Evolutionary conservation across 2,113 vertebrate genomes (phyloP), one percentile per base, ranked within the genome.

Genomic region (Stictonetta naevosa): DNA sequence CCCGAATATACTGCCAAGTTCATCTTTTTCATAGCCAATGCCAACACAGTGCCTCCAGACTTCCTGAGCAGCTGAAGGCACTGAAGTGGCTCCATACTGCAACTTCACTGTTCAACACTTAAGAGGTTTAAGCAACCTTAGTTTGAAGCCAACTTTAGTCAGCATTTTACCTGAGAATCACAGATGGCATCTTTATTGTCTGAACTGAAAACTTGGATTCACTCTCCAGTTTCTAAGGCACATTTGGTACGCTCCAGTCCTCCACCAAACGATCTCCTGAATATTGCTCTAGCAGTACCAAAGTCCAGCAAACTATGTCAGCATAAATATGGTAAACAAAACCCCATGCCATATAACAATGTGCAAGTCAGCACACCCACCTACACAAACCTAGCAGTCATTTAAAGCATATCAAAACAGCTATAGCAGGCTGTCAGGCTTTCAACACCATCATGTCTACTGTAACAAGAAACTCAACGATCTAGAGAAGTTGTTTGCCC

Each of bases 21-120:
- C 8, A 58, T 50, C 6, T 83, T 77, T 62, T 31, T 38, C 25
- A 11, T 2, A 80, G 36, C 34, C 23, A 15, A 44, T 2, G 0
- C 13, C 75, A 72, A 21, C n/a, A 60, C 6, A 55, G 1, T 8
- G 90, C 29, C 44, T 95, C 21, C 55, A 77, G 68, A 7, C 5
- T 60, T 2, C 31, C 10, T 10, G 34, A 69, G 58, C 19, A 52
- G 17, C 40, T 60, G 5, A 23, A 68, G 34, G 12, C 23, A 69
- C 28, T 2, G 1, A 60, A 55, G n/a, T 44, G 31, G 10, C 28
- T 90, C 20, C 44, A 73, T 18, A 5, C 34, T 17, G 13, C 58
- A 76, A 7, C 29, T 77, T 48, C 16, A 64, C 34, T 0, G 0
- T 29, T 53, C 17, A 46, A 4, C 38, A 11, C 8, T 80, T 34